phyloP scores from a whole-genome alignment of 1,140 invertebrate genomes.

The Epicauta chinensis region DNA sequence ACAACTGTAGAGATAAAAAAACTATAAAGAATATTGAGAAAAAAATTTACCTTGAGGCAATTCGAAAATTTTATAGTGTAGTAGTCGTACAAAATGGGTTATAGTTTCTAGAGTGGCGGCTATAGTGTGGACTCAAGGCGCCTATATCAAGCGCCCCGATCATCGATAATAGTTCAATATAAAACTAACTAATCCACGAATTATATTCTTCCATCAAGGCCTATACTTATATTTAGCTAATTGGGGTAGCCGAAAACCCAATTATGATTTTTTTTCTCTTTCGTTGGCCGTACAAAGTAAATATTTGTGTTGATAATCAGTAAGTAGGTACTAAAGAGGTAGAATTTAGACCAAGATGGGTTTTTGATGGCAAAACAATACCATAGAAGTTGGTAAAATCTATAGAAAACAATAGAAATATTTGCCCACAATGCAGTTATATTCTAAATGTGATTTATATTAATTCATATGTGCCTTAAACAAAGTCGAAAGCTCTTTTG shows the following conservation, averaged over 20 bases:
- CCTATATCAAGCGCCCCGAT: constrained; percentile 15
- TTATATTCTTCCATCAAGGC: constrained; percentile 24
- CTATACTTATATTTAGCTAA: constrained; percentile 36
- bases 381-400: neutral
- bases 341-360: neutral
- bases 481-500: too few relatives aligned
- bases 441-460: too few relatives aligned
- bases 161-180: constrained; percentile 31
- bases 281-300: constrained; percentile 18
- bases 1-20: too few relatives aligned
- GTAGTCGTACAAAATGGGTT: too few relatives aligned
- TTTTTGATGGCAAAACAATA: constrained; percentile 6
- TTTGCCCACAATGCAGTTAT: too few relatives aligned
- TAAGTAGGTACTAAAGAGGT: neutral
- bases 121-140: constrained; percentile 20
- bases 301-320: constrained; percentile 25
- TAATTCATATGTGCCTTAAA: too few relatives aligned
- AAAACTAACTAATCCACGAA: constrained; percentile 27
- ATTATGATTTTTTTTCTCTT: constrained; percentile 28
- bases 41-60: too few relatives aligned
- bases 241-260: constrained; percentile 30
- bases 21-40: too few relatives aligned
- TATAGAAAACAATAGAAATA: neutral
- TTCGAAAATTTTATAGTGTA: too few relatives aligned
- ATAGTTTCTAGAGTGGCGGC: too few relatives aligned